Conservation (phyloP, 1,140 invertebrate species). For the Hesperophylax magnus region DNA sequence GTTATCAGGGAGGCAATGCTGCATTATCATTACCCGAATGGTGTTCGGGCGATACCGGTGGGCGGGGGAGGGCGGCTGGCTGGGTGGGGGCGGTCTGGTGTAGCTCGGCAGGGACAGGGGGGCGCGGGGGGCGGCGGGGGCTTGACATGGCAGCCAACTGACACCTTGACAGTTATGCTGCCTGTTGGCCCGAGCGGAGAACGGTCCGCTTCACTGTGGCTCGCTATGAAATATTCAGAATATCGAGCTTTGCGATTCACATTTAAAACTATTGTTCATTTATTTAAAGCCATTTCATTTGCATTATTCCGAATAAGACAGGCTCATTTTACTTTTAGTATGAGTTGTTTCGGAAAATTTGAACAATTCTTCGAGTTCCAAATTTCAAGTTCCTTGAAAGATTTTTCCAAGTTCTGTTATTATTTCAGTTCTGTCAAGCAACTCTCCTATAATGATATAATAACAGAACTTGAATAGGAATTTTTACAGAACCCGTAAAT, state of each 20-base stretch:
- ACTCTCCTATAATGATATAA: too few relatives aligned
- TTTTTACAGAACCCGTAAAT: too few relatives aligned
- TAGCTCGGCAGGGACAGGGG: conserved; percentile 5
- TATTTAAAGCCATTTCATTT: too few relatives aligned
- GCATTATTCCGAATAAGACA: too few relatives aligned
- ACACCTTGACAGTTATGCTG: conserved; percentile 58
- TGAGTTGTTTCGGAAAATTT: too few relatives aligned
- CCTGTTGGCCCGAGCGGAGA: conserved; percentile 46
- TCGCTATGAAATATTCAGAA: conserved; percentile 37
- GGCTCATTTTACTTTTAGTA: too few relatives aligned
- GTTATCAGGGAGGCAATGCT: conserved; percentile 42
- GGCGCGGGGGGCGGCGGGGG: conserved; percentile 33
- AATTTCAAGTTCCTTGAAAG: too few relatives aligned
- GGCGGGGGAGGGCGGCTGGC: background rate
- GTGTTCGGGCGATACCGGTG: conserved; percentile 42
- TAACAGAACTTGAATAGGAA: too few relatives aligned
- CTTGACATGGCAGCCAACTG: conserved; percentile 58
- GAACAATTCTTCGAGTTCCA: too few relatives aligned
- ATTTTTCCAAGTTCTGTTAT: too few relatives aligned
- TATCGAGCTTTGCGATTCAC: conserved; percentile 12
- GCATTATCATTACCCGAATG: conserved; percentile 56
- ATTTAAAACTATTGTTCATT: background rate
- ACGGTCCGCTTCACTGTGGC: conserved; percentile 9
- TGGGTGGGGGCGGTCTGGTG: conserved; percentile 17
- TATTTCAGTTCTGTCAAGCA: too few relatives aligned